Evolutionary conservation across 1,140 invertebrate genomes (phyloP).

Genomic region (Vanessa tameamea): DNA sequence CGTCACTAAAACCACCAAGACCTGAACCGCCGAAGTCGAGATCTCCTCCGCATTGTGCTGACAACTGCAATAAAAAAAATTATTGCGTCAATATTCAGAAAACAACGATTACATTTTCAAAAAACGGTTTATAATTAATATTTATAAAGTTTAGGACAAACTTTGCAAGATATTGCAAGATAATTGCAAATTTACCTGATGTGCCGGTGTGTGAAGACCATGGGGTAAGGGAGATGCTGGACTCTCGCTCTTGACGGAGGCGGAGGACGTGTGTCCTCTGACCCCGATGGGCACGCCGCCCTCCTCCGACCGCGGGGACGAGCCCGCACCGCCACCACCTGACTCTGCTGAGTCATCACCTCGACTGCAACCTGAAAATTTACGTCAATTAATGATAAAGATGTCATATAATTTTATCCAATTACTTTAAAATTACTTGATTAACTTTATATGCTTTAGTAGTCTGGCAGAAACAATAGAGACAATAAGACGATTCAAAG

Average conservation of each 20-base stretch:
- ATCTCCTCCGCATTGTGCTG: constrained; percentile 77
- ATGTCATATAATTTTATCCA: too few relatives aligned
- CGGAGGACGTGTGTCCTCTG: constrained; percentile 90
- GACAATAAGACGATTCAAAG: too few relatives aligned
- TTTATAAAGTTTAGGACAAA: neutral
- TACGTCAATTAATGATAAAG: neutral
- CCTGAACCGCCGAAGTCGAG: constrained; percentile 75
- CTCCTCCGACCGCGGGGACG: constrained; percentile 92
- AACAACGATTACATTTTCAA: neutral
- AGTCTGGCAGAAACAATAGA: too few relatives aligned
- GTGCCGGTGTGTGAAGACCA: constrained; percentile 63
- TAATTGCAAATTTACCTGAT: constrained; percentile 55
- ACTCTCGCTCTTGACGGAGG: constrained; percentile 93
- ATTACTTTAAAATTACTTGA: too few relatives aligned
- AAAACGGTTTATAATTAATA: neutral
- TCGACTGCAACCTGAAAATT: constrained; percentile 71
- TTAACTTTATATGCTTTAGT: too few relatives aligned
- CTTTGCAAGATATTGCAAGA: too few relatives aligned
- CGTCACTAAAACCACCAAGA: constrained; percentile 75
- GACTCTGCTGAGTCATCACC: constrained; percentile 82
- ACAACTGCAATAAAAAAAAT: constrained; percentile 57
- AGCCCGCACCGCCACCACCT: constrained; percentile 84
- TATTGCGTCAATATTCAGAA: too few relatives aligned
- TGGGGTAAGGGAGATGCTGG: constrained; percentile 67
- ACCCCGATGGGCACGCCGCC: constrained; percentile 80